Evolutionary conservation across 35 echinoderm and acorn worm species (phyloP), one percentile per base, ranked within the genome.

Genomic region (Acanthaster planci): DNA sequence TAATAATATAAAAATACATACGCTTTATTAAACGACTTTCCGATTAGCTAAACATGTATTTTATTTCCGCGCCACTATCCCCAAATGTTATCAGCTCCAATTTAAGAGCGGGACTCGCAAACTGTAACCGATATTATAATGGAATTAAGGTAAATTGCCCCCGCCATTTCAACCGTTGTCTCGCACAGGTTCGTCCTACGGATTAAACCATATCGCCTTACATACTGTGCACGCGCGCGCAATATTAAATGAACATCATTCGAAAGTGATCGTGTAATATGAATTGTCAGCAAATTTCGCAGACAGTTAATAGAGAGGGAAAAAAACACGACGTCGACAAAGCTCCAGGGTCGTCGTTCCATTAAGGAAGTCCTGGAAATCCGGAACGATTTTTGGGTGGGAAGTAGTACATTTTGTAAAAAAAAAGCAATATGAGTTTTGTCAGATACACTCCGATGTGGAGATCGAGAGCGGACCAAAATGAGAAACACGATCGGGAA

Each of bases 11-110:
- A n/a, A n/a, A n/a, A n/a, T 47, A 47, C 12, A 72, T 72, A 72
- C 64, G 30, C 64, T 72, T 72, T n/a, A n/a, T n/a, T 29, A 72
- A 72, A 72, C 29, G 64, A 72, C 64, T 26, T 72, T 47, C 26
- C 34, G 64, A 72, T 72, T 72, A 72, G 64, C 64, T 72, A 72
- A 72, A 72, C 64, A 72, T 72, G 34, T 72, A 72, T 72, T 72
- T 72, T 72, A 72, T 72, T 29, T 72, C 64, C 14, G 64, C 64
- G 30, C 22, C 21, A 72, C 64, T 72, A 72, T 26, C 64, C 64
- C 64, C 64, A 26, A n/a, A n/a, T 72, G 64, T 72, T 72, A 72
- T 72, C 64, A 72, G 64, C 9, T 72, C 64, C 64, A 72, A 72
- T 72, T 72, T 72, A 72, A 29, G 21, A 72, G 64, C 64, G 64